Evolutionary conservation across 2,113 vertebrate species (phyloP).

Genomic region (Albula glossodonta): DNA sequence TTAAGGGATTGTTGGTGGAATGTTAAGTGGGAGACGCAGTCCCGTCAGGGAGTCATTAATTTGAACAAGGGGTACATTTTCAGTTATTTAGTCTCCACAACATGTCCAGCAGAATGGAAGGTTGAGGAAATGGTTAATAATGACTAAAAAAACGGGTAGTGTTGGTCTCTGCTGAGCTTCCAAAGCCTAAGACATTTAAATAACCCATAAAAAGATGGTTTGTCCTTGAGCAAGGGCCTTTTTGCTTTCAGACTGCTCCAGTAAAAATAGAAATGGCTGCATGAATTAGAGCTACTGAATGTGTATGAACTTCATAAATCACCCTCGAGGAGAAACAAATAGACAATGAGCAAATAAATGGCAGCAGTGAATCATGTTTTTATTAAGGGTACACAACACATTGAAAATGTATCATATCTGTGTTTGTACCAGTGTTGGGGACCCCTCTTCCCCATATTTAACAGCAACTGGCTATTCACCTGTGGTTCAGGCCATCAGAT

Average conservation of each 20-base stretch:
- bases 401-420: not conserved
- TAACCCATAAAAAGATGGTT: not conserved
- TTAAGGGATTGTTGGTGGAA: slow-evolving; percentile 13
- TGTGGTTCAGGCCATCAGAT: not conserved
- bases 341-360: not conserved
- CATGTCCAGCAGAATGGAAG: not conserved
- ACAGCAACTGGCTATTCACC: not conserved
- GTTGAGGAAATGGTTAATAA: not conserved
- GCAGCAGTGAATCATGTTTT: not conserved
- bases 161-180: not conserved
- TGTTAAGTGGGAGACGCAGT: slow-evolving; percentile 9
- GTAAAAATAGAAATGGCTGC: not conserved
- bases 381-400: not conserved
- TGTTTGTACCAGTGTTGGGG: not conserved
- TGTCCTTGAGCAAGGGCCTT: not conserved
- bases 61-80: not conserved
- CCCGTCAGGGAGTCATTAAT: not conserved
- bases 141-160: not conserved
- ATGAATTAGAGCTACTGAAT: not conserved
- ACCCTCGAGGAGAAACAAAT: not conserved
- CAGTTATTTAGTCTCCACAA: not conserved
- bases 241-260: too few relatives aligned
- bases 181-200: not conserved
- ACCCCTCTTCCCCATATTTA: too few relatives aligned
- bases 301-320: not conserved